Evolutionary conservation across 2,888 invertebrate genomes (phyloP).

Genomic region (Chironomus riparius): DNA sequence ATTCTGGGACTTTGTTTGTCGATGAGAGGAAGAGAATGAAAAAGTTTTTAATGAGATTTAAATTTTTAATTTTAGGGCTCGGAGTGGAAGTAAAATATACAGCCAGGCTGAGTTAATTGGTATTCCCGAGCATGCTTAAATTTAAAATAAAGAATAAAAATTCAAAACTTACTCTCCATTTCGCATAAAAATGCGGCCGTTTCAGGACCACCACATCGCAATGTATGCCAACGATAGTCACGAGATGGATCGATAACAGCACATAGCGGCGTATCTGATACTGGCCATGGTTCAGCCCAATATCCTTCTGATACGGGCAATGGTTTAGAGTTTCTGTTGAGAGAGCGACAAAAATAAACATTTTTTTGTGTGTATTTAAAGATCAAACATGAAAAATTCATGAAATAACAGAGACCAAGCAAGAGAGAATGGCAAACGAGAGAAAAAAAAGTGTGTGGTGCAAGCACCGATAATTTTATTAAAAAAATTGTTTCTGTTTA

Average conservation of each 20-base stretch:
- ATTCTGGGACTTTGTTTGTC: slow-evolving; percentile 53
- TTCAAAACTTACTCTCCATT: slow-evolving; percentile 54
- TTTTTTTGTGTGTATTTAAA: no score
- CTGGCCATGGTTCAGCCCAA: slow-evolving; percentile 60
- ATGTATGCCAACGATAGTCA: slow-evolving; percentile 69
- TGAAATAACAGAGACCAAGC: no score
- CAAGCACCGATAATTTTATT: no score
- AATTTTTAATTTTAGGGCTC: background rate
- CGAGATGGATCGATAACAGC: slow-evolving; percentile 66
- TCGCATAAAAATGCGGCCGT: slow-evolving; percentile 72
- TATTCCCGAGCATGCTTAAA: no score
- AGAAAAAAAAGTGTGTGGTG: no score
- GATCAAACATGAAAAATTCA: no score
- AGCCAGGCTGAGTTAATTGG: no score
- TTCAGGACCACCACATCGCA: slow-evolving; percentile 64
- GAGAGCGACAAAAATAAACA: background rate
- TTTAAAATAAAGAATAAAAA: background rate
- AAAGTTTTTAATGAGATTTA: slow-evolving; percentile 6
- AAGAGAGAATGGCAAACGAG: no score
- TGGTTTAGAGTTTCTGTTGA: slow-evolving; percentile 39
- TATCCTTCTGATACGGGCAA: slow-evolving; percentile 48
- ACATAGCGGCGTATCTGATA: slow-evolving; percentile 56
- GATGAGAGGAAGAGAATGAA: background rate
- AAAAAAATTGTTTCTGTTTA: no score
- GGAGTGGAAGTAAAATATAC: no score